A percentile compares a stretch with the other conserved stretches of the same genome.
phyloP scores from a whole-genome alignment of 2,797 vertebrate genomes.

The Tiaroga cobitis region DNA sequence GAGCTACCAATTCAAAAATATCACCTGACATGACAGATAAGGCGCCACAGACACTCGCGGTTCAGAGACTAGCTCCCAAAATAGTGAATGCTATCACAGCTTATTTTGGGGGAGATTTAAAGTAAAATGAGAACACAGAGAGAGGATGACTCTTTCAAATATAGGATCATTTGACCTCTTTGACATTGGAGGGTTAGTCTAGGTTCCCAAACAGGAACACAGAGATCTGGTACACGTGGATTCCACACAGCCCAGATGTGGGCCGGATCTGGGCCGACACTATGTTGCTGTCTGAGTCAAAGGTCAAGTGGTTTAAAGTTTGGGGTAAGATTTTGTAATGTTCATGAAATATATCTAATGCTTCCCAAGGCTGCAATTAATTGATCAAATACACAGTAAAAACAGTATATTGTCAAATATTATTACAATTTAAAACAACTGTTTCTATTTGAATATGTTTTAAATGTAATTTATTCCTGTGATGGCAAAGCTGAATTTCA shows the following conservation, averaged over 20 bases:
- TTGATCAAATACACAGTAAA: not conserved
- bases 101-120: not conserved
- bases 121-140: not conserved
- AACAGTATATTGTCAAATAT: not conserved
- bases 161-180: not conserved
- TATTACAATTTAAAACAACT: not conserved
- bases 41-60: not conserved
- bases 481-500: not conserved
- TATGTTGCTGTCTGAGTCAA: not conserved
- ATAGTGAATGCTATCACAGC: not conserved
- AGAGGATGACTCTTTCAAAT: not conserved
- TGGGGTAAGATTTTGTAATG: not conserved
- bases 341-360: not conserved
- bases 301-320: not conserved
- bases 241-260: too few relatives aligned
- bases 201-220: too few relatives aligned
- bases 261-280: too few relatives aligned
- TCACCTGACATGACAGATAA: constrained; percentile 29
- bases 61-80: constrained; percentile 1
- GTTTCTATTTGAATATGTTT: not conserved
- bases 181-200: not conserved
- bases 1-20: constrained; percentile 20
- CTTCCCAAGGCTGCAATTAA: not conserved
- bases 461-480: not conserved
- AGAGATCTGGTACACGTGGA: too few relatives aligned